Evolutionary conservation across 1,140 invertebrate species (phyloP).

Genomic region (Zaprionus gabonicus): DNA sequence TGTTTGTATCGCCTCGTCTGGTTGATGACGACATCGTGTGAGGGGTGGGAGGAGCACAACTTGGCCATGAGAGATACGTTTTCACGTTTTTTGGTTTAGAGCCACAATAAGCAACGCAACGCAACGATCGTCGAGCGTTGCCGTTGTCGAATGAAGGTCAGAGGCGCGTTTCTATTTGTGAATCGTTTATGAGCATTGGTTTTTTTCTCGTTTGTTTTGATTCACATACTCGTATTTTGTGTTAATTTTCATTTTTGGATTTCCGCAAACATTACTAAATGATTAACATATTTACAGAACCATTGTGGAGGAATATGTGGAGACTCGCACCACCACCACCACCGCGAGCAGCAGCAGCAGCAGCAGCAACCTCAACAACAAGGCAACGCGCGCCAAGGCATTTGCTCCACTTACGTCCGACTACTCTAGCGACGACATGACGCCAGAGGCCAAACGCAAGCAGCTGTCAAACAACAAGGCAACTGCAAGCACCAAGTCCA

Average conservation of each 20-base stretch:
- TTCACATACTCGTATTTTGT: conserved; percentile 37
- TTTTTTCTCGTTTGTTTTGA: conserved; percentile 65
- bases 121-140: conserved; percentile 17
- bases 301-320: conserved; percentile 74
- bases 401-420: conserved; percentile 57
- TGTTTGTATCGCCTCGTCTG: conserved; percentile 1
- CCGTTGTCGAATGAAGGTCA: conserved; percentile 58
- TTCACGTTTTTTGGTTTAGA: conserved; percentile 42
- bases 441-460: conserved; percentile 49
- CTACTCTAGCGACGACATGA: conserved; percentile 62
- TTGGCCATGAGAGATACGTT: conserved; percentile 48
- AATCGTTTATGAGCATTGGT: conserved; percentile 50
- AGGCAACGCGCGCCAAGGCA: conserved; percentile 53
- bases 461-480: conserved; percentile 24
- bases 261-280: conserved; percentile 39
- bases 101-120: conserved; percentile 26
- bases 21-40: conserved; percentile 66
- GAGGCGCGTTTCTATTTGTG: conserved; percentile 41
- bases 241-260: conserved; percentile 21
- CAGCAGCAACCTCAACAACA: conserved; percentile 31
- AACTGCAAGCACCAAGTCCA: conserved; percentile 40
- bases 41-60: conserved; percentile 16
- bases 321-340: conserved; percentile 34
- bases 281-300: conserved; percentile 62
- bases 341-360: conserved; percentile 11